Percentiles rank a stretch among this genome's conserved stretches.
phyloP scores from a whole-genome alignment of 2,113 vertebrate genomes.

The Leptosomus discolor region DNA sequence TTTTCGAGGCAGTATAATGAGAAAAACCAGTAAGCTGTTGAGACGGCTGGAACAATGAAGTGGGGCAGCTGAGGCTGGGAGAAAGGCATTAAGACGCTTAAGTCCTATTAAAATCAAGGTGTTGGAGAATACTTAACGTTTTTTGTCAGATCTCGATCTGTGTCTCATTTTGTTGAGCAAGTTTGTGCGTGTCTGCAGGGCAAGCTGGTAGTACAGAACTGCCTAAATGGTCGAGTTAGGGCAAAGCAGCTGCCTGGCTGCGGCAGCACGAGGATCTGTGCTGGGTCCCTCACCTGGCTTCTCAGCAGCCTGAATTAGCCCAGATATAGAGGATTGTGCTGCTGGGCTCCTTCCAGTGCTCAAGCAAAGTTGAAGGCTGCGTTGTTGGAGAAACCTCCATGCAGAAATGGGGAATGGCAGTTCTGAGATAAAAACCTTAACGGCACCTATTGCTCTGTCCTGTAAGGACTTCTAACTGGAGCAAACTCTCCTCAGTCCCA shows the following conservation, averaged over 20 bases:
- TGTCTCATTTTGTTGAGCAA: neutral
- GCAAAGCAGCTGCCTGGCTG: neutral
- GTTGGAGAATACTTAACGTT: neutral
- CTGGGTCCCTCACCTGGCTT: neutral
- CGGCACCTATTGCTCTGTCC: neutral
- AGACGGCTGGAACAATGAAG: neutral
- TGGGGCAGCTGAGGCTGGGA: neutral
- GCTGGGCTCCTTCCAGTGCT: neutral
- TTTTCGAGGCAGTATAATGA: neutral
- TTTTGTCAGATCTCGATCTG: neutral
- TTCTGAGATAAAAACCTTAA: neutral
- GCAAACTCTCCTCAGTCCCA: neutral
- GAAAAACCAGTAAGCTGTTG: neutral
- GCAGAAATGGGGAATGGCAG: neutral
- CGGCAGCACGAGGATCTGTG: fast-evolving
- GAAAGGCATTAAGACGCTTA: neutral
- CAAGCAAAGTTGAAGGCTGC: neutral
- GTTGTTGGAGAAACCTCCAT: neutral
- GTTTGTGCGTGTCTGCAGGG: neutral
- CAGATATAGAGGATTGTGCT: neutral
- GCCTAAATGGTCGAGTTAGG: fast-evolving
- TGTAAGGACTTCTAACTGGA: neutral
- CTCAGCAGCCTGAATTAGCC: neutral
- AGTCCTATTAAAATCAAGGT: neutral
- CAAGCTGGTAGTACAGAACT: neutral